phyloP scores from a whole-genome alignment of 2,113 vertebrate species.

The Cinclus mexicanus region DNA sequence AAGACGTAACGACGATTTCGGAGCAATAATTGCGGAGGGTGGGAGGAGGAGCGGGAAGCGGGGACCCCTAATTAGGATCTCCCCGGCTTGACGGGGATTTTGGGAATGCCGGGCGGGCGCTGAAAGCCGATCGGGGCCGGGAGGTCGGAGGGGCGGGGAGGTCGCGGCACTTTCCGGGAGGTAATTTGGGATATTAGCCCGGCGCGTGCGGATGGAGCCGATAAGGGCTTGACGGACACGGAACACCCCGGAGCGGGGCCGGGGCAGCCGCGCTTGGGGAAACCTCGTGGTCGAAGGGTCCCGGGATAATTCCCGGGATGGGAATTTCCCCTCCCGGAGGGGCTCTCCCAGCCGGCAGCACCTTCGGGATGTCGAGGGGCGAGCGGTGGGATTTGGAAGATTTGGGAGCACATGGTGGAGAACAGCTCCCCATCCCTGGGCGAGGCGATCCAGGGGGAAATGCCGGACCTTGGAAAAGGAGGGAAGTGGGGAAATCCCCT shows the following conservation, averaged over 20 bases:
- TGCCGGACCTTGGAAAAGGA: background rate
- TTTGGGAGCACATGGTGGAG: background rate
- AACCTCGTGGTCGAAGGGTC: background rate
- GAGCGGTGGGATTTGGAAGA: background rate
- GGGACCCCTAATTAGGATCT: accelerated
- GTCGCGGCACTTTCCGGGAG: constrained; percentile 39
- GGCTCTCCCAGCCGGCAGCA: background rate
- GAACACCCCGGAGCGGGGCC: background rate
- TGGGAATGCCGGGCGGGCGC: background rate
- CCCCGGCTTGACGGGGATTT: background rate
- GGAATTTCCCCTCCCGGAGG: accelerated
- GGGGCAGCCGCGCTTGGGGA: too few species aligned
- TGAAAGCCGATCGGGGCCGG: background rate
- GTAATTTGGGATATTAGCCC: constrained; percentile 24
- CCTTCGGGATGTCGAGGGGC: background rate
- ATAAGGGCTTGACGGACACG: background rate
- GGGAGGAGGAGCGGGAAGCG: background rate
- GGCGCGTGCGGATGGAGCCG: constrained; percentile 34
- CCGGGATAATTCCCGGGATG: accelerated
- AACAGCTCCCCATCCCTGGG: background rate
- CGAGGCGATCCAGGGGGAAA: background rate
- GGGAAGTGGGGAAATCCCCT: accelerated
- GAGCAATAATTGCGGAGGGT: background rate
- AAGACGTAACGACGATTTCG: accelerated
- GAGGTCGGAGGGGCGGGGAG: constrained; percentile 5